Evolutionary conservation across 2,797 vertebrate species (phyloP), one percentile per base, ranked within the genome.

Genomic region (Pyrocephalus nanus): DNA sequence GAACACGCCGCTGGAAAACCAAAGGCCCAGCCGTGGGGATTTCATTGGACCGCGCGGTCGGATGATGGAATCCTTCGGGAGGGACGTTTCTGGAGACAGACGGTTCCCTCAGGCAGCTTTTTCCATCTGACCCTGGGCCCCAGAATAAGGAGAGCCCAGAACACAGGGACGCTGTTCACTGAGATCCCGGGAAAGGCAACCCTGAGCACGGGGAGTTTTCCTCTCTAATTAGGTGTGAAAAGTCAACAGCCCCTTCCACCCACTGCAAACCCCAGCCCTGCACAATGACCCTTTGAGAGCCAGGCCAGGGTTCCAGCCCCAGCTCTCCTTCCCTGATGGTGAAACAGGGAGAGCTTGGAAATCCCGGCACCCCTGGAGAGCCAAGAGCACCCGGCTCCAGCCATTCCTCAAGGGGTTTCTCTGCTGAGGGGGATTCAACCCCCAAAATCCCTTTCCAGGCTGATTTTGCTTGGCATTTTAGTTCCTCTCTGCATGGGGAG

Each of bases 151-250:
- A 54, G 53, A 91, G 86, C 45, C 47, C 29, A n/a, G 29, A 95
- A 77, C 94, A 80, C 88, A 87, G 88, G 26, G 54, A 23, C 1
- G 13, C 94, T 95, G 95, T 94, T 88, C 21, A 80, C 84, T 64
- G 8, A 2, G 4, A 25, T 86, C 88, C 80, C 3, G 1, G 62
- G 86, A 85, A 92, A 42, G 86, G 25, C 92, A 69, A 16, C 53
- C 64, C 2, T 51, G 73, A 94, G 92, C 77, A 93, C 29, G 80
- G 40, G 26, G 91, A 77, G 57, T 87, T 96, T 92, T 62, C 50
- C 88, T 87, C 61, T 75, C 85, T 96, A 96, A 95, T 94, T 88
- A 92, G 86, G 93, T 96, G 96, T 65, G 95, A 95, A 94, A 92
- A 96, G 91, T 89, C 93, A 96, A 93, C 90, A 48, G 58, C 58